Evolutionary conservation across 2,113 vertebrate species (phyloP), one percentile per base, ranked within the genome.

Genomic region (Apeltes quadracus): DNA sequence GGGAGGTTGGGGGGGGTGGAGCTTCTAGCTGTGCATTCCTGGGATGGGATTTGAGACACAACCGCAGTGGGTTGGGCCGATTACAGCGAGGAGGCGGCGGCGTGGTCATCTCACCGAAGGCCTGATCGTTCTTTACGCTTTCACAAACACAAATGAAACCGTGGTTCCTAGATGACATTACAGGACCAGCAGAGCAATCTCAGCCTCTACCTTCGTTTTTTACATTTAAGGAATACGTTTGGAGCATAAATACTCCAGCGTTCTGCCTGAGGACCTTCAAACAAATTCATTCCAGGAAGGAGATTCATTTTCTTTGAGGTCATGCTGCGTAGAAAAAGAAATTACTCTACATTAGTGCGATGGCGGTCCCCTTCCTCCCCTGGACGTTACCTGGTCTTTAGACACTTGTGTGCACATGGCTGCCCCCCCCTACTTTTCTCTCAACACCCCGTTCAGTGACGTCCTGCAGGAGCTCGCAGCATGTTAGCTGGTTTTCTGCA

Each of bases 11-110:
- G 61, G 55, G 58, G 78, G 75, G 50, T 70, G 69, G 74, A 81
- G 75, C 65, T 69, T 79, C 84, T 75, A 75, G 69, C 48, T 38
- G 46, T 78, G 58, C 6, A 70, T 76, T 74, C 61, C 68, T 62
- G 65, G 22, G 58, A 51, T 56, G 22, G 56, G 15, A 54, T 13
- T 56, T 69, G 29, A 50, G 53, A 81, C 69, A 22, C 10, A 43
- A 58, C 7, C 41, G 11, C 14, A 38, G 13, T 61, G 22, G 27
- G 27, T 41, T 38, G 72, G 32, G 39, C 53, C 43, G 54, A 61
- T 62, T 27, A 48, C 25, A 2, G 25, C 48, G 41, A 44, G 23
- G 20, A 18, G 18, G 5, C 23, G 2, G 25, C 14, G 32, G 69
- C 8, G 53, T 44, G 50, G 65, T 69, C 41, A 23, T 23, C 20